Evolutionary conservation across 2,797 vertebrate species (phyloP).

Genomic region (Thripadectes ignobilis): DNA sequence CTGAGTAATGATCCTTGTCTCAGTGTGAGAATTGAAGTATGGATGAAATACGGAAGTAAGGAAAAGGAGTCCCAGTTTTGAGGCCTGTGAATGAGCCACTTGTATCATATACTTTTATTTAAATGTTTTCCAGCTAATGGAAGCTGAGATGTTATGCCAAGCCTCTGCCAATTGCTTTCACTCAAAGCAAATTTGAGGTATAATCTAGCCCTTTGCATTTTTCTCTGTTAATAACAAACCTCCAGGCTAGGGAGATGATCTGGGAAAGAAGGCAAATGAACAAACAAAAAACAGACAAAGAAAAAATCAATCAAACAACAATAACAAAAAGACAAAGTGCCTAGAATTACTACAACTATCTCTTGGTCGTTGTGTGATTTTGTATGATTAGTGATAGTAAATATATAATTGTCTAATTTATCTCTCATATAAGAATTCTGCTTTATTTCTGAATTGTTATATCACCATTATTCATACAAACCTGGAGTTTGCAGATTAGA

Average conservation of each 20-base stretch:
- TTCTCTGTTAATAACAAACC: not conserved
- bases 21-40: not conserved
- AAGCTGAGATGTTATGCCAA: not conserved
- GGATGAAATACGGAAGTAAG: not conserved
- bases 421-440: not conserved
- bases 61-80: not conserved
- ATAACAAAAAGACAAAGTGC: not conserved
- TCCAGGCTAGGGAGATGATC: not conserved
- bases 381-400: not conserved
- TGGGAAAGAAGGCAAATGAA: not conserved
- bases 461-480: not conserved
- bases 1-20: not conserved
- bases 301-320: not conserved
- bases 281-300: not conserved
- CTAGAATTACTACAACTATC: not conserved
- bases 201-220: not conserved
- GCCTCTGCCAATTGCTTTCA: not conserved
- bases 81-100: not conserved
- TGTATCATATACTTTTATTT: not conserved
- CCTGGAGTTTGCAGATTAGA: not conserved
- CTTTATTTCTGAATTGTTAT: not conserved
- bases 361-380: not conserved
- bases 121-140: not conserved
- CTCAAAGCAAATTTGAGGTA: not conserved
- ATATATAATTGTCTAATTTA: not conserved